These are phyloP conservation scores for Sphyrna mokarran DNA, from an alignment of 2,113 vertebrate species.

Conservation along the genomic window DNA sequence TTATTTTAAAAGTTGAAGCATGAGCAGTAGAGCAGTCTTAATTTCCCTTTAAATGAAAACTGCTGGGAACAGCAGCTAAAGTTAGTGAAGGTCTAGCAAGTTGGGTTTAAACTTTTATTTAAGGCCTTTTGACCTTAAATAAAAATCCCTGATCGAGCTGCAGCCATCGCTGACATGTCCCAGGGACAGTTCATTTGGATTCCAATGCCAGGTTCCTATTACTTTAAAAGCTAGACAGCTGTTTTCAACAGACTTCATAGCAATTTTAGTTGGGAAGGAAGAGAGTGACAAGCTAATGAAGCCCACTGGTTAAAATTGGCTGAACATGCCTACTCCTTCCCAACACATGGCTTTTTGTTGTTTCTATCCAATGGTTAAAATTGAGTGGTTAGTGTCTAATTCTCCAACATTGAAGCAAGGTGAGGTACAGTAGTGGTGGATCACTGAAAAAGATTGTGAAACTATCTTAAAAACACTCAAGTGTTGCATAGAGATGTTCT, in stretches of 20 bases:
- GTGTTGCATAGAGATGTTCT: neutral
- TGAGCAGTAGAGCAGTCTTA: neutral
- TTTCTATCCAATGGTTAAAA: neutral
- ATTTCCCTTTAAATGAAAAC: neutral
- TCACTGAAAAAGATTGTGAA: neutral
- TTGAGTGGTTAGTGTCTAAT: neutral
- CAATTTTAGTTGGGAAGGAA: neutral
- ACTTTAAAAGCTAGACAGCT: neutral
- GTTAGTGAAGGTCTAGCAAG: neutral
- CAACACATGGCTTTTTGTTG: neutral
- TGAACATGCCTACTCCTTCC: neutral
- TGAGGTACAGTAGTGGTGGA: too few species aligned
- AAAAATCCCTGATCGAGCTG: neutral
- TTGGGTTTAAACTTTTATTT: neutral
- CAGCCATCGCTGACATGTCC: neutral
- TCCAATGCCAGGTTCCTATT: neutral
- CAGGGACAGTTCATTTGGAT: neutral
- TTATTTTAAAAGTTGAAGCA: neutral
- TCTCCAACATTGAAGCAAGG: neutral
- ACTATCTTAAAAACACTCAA: neutral
- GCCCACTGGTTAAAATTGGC: neutral
- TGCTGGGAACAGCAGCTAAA: neutral
- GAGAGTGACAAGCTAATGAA: neutral
- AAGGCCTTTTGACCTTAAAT: neutral
- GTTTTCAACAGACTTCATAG: too few species aligned